Conservation (phyloP, 2,797 vertebrate species). For the Xyrichtys novacula region DNA sequence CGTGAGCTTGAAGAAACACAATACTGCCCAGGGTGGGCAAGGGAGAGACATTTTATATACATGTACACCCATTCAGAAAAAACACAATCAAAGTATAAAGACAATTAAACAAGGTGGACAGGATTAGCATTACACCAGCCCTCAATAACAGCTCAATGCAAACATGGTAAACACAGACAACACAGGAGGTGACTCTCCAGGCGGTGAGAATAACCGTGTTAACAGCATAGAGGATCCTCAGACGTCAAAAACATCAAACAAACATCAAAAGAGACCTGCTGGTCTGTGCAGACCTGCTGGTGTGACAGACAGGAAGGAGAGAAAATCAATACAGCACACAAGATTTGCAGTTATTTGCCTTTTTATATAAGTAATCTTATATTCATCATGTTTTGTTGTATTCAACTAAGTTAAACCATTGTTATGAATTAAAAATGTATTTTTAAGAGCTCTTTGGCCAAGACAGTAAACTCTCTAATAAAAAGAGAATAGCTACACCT, state of each 20-base stretch:
- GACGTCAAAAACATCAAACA: slow-evolving; percentile 39
- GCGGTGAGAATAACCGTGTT: slow-evolving; percentile 9
- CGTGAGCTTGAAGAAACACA: too few relatives aligned
- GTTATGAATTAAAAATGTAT: too few relatives aligned
- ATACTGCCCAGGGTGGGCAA: too few relatives aligned
- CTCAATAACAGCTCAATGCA: slow-evolving; percentile 11
- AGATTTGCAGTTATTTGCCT: background rate
- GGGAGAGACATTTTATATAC: too few relatives aligned
- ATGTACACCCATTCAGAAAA: too few relatives aligned
- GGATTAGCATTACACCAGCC: background rate
- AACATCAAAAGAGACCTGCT: slow-evolving; percentile 29
- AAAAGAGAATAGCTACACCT: too few relatives aligned
- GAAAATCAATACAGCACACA: slow-evolving; percentile 27
- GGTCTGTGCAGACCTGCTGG: slow-evolving; percentile 21
- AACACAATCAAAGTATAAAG: background rate
- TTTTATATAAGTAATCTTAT: background rate
- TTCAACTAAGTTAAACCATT: too few relatives aligned
- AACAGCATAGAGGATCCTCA: slow-evolving; percentile 18
- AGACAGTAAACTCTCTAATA: too few relatives aligned
- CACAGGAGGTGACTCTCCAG: slow-evolving; percentile 23
- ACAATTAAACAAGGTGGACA: slow-evolving; percentile 20
- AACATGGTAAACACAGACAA: slow-evolving; percentile 10
- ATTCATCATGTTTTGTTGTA: too few relatives aligned
- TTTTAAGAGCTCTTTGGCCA: too few relatives aligned
- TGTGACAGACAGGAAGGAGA: slow-evolving; percentile 13